These are phyloP conservation scores for Mesorhabditis belari DNA, from an alignment of 2,888 invertebrate species.

Conservation along the genomic window DNA sequence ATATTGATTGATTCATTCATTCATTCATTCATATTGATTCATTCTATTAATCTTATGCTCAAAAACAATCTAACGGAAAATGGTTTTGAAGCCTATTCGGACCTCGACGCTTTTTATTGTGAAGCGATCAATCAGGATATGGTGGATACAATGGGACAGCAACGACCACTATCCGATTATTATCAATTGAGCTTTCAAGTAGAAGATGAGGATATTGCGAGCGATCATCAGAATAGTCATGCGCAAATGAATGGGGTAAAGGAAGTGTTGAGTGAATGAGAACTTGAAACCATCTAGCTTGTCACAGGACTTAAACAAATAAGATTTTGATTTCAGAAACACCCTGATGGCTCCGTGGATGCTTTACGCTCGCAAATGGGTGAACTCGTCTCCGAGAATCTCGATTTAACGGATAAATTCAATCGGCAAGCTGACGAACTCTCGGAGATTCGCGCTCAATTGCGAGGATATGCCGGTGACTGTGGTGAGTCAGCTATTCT, in stretches of 20 bases:
- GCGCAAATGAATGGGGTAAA: background rate
- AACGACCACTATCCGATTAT: background rate
- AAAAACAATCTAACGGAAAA: too few species aligned
- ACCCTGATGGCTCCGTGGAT: background rate
- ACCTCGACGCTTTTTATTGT: too few species aligned
- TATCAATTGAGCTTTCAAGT: background rate
- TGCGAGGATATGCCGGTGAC: conserved; percentile 34
- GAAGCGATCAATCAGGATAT: background rate
- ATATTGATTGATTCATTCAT: too few species aligned
- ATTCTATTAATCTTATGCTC: too few species aligned
- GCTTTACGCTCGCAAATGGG: background rate
- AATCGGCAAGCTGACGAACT: conserved; percentile 41
- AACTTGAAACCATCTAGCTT: background rate
- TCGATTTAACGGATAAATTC: conserved; percentile 42
- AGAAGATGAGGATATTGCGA: background rate
- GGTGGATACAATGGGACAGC: background rate
- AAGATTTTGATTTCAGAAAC: background rate
- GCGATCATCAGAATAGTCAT: too few species aligned
- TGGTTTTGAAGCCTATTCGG: too few species aligned
- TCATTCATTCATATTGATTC: too few species aligned
- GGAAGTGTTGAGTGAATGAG: background rate
- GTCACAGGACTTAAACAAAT: too few species aligned
- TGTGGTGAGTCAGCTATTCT: conserved; percentile 2
- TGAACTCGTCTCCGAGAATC: background rate
- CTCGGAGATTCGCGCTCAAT: conserved; percentile 36